Evolutionary conservation across 2,888 invertebrate species (phyloP).

Genomic region (Physocephala rufipes): DNA sequence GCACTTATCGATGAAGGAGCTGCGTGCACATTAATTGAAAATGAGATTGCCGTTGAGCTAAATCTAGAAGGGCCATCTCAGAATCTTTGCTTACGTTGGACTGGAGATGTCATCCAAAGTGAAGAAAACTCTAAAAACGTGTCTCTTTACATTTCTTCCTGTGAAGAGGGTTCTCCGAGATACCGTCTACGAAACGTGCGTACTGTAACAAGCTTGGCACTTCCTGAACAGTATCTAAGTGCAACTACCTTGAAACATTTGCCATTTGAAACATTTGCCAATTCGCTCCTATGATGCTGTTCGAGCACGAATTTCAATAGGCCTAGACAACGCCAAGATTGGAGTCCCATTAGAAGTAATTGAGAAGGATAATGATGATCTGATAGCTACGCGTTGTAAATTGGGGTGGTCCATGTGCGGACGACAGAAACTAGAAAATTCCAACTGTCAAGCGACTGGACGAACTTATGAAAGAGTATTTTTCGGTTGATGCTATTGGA

Average conservation of each 20-base stretch:
- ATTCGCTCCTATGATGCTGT: neutral
- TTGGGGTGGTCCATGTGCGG: neutral
- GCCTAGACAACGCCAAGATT: slow-evolving; percentile 8
- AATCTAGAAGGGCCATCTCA: slow-evolving; percentile 18
- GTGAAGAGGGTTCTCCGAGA: neutral
- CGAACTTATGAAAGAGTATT: neutral
- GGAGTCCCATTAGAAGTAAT: slow-evolving; percentile 1
- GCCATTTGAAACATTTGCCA: neutral
- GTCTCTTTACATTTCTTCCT: slow-evolving; percentile 17
- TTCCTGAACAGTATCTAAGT: slow-evolving; percentile 1
- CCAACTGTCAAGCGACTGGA: neutral
- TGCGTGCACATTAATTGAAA: slow-evolving; percentile 30
- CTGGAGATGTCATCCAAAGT: slow-evolving; percentile 34
- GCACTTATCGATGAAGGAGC: slow-evolving; percentile 37
- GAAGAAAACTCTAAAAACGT: slow-evolving; percentile 33
- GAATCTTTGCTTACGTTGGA: slow-evolving; percentile 29
- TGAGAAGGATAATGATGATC: neutral
- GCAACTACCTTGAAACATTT: neutral
- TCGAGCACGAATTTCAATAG: slow-evolving; percentile 9
- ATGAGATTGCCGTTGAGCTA: neutral
- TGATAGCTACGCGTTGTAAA: neutral
- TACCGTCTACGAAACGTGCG: neutral
- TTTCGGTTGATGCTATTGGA: neutral
- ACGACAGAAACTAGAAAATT: neutral
- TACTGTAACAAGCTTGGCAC: neutral